Evolutionary conservation across 2,888 invertebrate genomes (phyloP), one percentile per base, ranked within the genome.

Genomic region (Dromius quadrimaculatus): DNA sequence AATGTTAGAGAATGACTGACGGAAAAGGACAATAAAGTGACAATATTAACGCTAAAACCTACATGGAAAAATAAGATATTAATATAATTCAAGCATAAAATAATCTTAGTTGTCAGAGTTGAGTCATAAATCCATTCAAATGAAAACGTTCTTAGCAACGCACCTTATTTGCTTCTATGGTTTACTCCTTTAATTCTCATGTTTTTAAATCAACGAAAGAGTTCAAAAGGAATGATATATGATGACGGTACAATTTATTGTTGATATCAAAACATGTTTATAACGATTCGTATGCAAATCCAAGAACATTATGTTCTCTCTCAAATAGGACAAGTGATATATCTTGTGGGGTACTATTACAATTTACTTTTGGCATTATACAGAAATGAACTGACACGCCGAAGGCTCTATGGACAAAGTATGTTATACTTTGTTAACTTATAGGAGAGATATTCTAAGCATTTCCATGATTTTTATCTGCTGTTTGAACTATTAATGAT

Each of bases 11-110:
- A n/a, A n/a, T 45, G 65, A 36, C 36, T 41, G 66, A 66, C 57
- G 41, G 20, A 15, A 22, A 57, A 47, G 66, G 47, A 11, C 38
- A 20, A 13, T 41, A 23, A 22, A 57, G 19, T 66, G 66, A 66
- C 66, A 66, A 43, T 11, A 47, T 47, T 17, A 17, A 6, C n/a
- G 36, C 19, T 19, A 19, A 17, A 17, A 5, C 36, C 13, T 34
- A 19, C 34, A 19, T n/a, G 23, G 20, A 59, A 54, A 66, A 57
- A 41, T 54, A 54, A 66, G 66, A 54, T 54, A 66, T 66, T 57
- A 57, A 54, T 50, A 41, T 54, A 66, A 65, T 65, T 50, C 50
- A 65, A 41, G 36, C 32, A 22, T 66, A 54, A 57, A 66, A n/a
- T 54, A 50, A 63, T 63, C 59, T 15, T 59, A 34, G 59, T 20